Percentiles rank a stretch among this genome's conserved stretches.
phyloP scores from a whole-genome alignment of 1,140 invertebrate species.

The Helicoverpa armigera region DNA sequence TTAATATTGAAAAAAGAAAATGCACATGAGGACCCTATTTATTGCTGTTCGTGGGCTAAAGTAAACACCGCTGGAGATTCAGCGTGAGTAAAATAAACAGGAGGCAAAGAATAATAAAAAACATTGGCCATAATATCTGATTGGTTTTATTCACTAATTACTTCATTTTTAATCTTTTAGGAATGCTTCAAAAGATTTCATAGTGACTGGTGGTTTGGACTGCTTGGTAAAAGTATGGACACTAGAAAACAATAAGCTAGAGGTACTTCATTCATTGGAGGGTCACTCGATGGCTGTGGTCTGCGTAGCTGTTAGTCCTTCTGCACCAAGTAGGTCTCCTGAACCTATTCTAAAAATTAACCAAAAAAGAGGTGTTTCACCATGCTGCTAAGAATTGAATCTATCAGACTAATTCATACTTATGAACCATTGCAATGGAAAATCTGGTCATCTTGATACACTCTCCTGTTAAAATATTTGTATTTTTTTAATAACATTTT shows the following conservation, averaged over 20 bases:
- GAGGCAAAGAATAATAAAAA: too few relatives aligned
- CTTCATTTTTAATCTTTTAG: constrained; percentile 71
- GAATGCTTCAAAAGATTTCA: constrained; percentile 90
- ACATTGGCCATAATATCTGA: too few relatives aligned
- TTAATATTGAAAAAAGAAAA: constrained; percentile 92
- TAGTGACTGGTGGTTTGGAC: constrained; percentile 97
- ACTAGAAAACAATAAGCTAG: constrained; percentile 91
- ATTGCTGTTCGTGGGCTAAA: constrained; percentile 95
- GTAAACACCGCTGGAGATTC: constrained; percentile 84
- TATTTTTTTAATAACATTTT: too few relatives aligned
- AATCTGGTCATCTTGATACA: too few relatives aligned
- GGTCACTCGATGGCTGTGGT: constrained; percentile 97
- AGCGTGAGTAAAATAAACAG: constrained; percentile 68
- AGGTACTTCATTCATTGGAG: constrained; percentile 92
- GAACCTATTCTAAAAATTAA: too few relatives aligned
- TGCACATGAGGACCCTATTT: constrained; percentile 97
- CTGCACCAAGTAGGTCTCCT: constrained; percentile 92
- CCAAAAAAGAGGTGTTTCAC: too few relatives aligned
- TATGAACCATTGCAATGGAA: too few relatives aligned
- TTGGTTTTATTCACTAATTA: background rate
- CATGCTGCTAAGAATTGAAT: too few relatives aligned
- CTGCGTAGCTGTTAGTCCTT: constrained; percentile 95
- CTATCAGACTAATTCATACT: too few relatives aligned
- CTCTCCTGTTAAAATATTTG: too few relatives aligned
- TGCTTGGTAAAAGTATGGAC: constrained; percentile 96